Base-by-base conservation (phyloP, 2,888 invertebrate genomes). In the Apantesis nais region DNA sequence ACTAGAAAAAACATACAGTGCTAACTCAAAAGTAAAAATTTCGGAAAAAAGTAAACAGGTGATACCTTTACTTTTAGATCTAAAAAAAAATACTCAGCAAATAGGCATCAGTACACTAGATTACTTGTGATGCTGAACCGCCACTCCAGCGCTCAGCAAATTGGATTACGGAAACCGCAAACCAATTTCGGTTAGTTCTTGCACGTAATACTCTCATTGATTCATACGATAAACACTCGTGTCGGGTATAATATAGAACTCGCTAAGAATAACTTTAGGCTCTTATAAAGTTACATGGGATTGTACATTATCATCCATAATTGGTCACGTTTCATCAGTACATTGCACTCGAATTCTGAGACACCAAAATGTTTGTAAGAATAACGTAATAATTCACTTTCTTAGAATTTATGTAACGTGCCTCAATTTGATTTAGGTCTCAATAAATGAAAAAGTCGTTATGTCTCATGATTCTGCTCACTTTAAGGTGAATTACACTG, bases 131-230 rank as follows among this genome's bases (percentile, higher is more conserved):
- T 78, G 79, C 81, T 79, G 71, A 84, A 78, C 71, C 34, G 60
- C 67, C 55, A 71, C 83, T 81, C 81, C 69, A 71, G 86, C 79
- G 82, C 78, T 73, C 78, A 84, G 72, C 83, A 85, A 89, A 89
- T 88, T 87, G 86, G 86, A 86, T 84, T 81, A 83, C 82, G 84
- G 83, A 78, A 83, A 87, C 91, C 90, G 78, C 90, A 90, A 86
- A 86, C 86, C 85, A 83, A 88, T 88, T 88, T 86, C 85, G 86
- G 86, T 85, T 86, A 87, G 84, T 86, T 81, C 77, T 71, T 80
- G 83, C 88, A 88, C 88, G 88, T 90, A 90, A 87, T 82, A 81
- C 80, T 67, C 81, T 84, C 85, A 87, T 90, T 88, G 89, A 88
- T 87, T 86, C 83, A 78, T 80, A 80, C 83, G 83, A 86, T 87